Evolutionary conservation across 2,888 invertebrate species (phyloP).

Genomic region (Bembecia ichneumoniformis): DNA sequence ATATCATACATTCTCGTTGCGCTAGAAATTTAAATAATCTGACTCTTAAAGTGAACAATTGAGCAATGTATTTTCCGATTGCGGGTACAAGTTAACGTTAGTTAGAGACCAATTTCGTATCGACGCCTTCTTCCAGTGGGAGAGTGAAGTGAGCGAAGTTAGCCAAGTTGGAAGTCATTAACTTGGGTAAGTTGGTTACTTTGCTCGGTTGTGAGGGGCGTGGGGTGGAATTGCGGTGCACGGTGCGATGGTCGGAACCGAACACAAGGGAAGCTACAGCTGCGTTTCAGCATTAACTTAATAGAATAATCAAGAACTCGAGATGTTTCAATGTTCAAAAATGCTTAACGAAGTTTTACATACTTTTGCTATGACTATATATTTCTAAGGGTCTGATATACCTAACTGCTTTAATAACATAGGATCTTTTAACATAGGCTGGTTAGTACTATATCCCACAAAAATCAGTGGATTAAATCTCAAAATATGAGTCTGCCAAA

Average conservation of each 20-base stretch:
- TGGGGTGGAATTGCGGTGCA: conserved; percentile 7
- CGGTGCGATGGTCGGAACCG: conserved; percentile 18
- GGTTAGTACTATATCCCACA: too few species aligned
- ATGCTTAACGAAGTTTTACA: too few species aligned
- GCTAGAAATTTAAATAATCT: too few species aligned
- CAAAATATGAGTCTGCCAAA: too few species aligned
- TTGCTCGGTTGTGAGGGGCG: conserved; percentile 8
- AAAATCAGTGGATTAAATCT: too few species aligned
- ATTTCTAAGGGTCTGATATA: too few species aligned
- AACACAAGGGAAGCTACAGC: conserved; percentile 19
- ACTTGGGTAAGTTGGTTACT: conserved; percentile 45
- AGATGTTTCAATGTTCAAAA: conserved; percentile 1
- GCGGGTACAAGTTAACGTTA: conserved; percentile 31
- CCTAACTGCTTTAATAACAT: too few species aligned
- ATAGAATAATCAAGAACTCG: conserved; percentile 32
- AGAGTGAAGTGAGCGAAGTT: conserved; percentile 15
- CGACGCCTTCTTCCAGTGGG: conserved; percentile 20
- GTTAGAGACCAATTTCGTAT: conserved; percentile 32
- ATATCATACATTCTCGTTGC: too few species aligned
- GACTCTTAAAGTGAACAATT: conserved; percentile 1
- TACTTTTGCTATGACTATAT: too few species aligned
- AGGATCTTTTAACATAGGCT: too few species aligned
- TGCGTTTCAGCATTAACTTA: conserved; percentile 33
- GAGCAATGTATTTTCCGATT: conserved; percentile 16
- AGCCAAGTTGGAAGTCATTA: conserved; percentile 43